These are phyloP conservation scores for Aeoliscus strigatus DNA, from an alignment of 2,797 vertebrate genomes.

Conservation along the genomic window DNA sequence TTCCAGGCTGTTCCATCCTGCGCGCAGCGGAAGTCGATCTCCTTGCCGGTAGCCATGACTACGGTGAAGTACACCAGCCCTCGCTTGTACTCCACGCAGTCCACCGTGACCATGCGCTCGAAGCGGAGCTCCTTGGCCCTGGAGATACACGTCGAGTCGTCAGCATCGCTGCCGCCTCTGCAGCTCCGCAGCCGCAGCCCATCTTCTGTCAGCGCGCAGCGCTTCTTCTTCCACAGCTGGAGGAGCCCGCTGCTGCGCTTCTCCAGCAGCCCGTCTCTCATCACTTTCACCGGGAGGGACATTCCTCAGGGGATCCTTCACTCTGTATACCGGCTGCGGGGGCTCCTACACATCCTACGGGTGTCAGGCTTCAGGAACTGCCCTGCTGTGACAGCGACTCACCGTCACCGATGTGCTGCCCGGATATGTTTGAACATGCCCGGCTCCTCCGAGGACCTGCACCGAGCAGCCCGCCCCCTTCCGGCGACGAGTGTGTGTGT, in stretches of 20 bases:
- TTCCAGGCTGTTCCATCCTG: conserved; percentile 90
- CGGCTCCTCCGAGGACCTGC: conserved; percentile 53
- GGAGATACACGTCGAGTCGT: conserved; percentile 63
- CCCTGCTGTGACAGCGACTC: neutral
- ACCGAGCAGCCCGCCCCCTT: conserved; percentile 52
- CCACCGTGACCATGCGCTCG: conserved; percentile 85
- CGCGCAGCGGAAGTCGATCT: conserved; percentile 89
- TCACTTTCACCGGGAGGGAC: conserved; percentile 70
- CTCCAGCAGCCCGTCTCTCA: conserved; percentile 86
- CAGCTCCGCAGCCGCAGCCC: conserved; percentile 79
- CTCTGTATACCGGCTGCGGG: neutral
- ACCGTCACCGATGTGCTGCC: conserved; percentile 30
- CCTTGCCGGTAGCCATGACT: conserved; percentile 84
- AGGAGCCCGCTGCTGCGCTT: conserved; percentile 91
- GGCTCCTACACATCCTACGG: neutral
- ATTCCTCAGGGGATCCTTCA: conserved; percentile 29
- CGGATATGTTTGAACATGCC: conserved; percentile 85
- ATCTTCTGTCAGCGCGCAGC: conserved; percentile 85
- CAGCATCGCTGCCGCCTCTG: conserved; percentile 48
- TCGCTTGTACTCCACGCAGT: conserved; percentile 91
- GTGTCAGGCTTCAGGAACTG: no score
- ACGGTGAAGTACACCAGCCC: conserved; percentile 89
- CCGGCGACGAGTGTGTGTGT: conserved; percentile 44
- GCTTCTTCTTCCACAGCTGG: conserved; percentile 92
- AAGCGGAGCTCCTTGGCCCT: conserved; percentile 85